These are phyloP conservation scores for Auanema freiburgensis DNA, from an alignment of 2,888 invertebrate genomes.

Conservation along the genomic window DNA sequence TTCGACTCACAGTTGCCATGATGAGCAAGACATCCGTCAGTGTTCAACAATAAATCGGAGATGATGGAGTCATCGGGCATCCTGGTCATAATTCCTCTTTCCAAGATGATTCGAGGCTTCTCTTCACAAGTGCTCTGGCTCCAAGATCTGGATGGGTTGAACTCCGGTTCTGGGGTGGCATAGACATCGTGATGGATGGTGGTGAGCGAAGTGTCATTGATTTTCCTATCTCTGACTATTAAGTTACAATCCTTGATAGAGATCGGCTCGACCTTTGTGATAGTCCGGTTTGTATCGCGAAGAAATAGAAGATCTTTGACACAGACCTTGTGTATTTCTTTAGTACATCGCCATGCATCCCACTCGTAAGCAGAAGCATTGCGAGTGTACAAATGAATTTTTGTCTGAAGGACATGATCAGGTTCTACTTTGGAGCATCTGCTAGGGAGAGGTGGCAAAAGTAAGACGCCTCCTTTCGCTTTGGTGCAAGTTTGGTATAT, in stretches of 20 bases:
- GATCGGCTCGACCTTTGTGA: neutral
- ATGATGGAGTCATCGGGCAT: constrained; percentile 3
- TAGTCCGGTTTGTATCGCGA: neutral
- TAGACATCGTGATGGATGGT: neutral
- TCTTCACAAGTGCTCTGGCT: neutral
- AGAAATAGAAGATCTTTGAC: neutral
- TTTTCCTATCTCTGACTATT: neutral
- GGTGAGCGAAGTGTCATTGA: neutral
- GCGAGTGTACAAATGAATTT: too few relatives aligned
- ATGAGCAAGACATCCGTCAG: neutral
- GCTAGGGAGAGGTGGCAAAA: too few relatives aligned
- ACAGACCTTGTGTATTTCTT: neutral
- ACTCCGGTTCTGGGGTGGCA: neutral
- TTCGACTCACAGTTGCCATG: neutral
- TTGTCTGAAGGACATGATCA: too few relatives aligned
- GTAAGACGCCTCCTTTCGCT: too few relatives aligned
- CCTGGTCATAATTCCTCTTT: neutral
- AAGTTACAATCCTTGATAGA: neutral
- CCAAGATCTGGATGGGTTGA: neutral
- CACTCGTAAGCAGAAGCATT: neutral
- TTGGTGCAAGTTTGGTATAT: too few relatives aligned
- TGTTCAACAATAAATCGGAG: neutral
- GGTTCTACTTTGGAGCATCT: too few relatives aligned
- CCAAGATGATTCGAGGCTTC: neutral
- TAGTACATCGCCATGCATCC: neutral